These are phyloP conservation scores for Pluvialis apricaria DNA, from an alignment of 2,113 vertebrate species.

Conservation along the genomic window DNA sequence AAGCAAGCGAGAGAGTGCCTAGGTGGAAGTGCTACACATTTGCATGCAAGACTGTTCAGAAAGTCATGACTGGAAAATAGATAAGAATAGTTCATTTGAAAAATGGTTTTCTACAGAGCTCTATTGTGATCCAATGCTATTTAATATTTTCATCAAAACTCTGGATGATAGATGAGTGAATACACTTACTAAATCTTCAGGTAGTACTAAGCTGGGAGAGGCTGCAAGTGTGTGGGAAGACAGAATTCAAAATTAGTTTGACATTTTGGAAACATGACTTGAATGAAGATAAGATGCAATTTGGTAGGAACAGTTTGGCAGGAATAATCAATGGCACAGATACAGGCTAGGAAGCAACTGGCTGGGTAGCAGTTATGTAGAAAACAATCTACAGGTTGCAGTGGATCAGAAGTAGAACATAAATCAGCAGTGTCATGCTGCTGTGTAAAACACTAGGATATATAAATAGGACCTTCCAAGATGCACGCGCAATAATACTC, in stretches of 20 bases:
- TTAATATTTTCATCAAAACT: background rate
- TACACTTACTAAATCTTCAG: background rate
- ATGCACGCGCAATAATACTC: background rate
- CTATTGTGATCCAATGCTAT: background rate
- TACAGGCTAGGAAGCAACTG: background rate
- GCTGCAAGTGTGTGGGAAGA: slow-evolving; percentile 9
- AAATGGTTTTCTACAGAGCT: background rate
- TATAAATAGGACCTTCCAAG: background rate
- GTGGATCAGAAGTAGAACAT: background rate
- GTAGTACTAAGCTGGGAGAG: slow-evolving; percentile 9
- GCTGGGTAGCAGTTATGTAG: background rate
- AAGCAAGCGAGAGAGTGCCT: background rate
- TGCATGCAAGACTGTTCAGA: background rate
- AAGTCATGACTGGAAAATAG: background rate
- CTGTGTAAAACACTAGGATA: background rate
- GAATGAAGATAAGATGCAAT: background rate
- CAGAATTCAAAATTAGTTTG: slow-evolving; percentile 40
- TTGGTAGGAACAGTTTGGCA: slow-evolving; percentile 24
- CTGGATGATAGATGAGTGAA: background rate
- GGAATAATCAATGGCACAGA: background rate
- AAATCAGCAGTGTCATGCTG: background rate
- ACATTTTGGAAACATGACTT: slow-evolving; percentile 30
- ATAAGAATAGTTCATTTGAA: background rate
- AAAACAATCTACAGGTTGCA: background rate
- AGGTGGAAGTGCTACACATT: background rate